Conservation (phyloP, 35 echinoderm and acorn worm species). For the Ptychodera flava region DNA sequence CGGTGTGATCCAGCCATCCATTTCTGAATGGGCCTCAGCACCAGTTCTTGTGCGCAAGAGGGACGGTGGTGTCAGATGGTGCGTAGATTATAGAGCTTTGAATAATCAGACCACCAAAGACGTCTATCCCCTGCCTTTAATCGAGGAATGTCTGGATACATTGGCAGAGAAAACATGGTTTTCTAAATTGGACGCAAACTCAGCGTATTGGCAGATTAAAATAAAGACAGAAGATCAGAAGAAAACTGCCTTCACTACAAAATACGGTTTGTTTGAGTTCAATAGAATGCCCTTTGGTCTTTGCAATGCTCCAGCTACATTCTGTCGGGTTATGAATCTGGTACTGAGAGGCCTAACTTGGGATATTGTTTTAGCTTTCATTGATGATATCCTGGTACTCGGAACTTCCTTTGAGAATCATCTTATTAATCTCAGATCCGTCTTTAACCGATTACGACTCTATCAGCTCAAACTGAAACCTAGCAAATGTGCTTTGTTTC, state of each 20-base stretch:
- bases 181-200: conserved; percentile 43
- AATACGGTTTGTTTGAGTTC: conserved; percentile 51
- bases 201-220: conserved; percentile 36
- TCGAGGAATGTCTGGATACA: conserved; percentile 31
- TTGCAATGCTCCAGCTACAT: conserved; percentile 61
- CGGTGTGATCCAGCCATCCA: conserved; percentile 40
- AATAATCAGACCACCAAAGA: conserved; percentile 35
- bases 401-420: conserved; percentile 15
- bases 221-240: conserved; percentile 9
- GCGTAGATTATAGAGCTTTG: conserved; percentile 31
- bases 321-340: conserved; percentile 42
- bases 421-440: conserved; percentile 7
- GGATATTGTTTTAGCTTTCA: conserved; percentile 28
- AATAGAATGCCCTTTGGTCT: conserved; percentile 59
- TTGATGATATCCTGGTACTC: conserved; percentile 39
- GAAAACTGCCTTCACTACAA: conserved; percentile 49
- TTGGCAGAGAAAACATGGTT: conserved; percentile 40
- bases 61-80: conserved; percentile 32
- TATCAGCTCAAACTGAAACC: conserved; percentile 19
- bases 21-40: conserved; percentile 44
- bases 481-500: conserved; percentile 21
- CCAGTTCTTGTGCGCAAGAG: conserved; percentile 36
- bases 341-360: conserved; percentile 36
- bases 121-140: conserved; percentile 21
- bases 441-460: conserved; percentile 16